These are phyloP conservation scores for Lacanobia wlatinum DNA, from an alignment of 2,888 invertebrate species.

Conservation along the genomic window DNA sequence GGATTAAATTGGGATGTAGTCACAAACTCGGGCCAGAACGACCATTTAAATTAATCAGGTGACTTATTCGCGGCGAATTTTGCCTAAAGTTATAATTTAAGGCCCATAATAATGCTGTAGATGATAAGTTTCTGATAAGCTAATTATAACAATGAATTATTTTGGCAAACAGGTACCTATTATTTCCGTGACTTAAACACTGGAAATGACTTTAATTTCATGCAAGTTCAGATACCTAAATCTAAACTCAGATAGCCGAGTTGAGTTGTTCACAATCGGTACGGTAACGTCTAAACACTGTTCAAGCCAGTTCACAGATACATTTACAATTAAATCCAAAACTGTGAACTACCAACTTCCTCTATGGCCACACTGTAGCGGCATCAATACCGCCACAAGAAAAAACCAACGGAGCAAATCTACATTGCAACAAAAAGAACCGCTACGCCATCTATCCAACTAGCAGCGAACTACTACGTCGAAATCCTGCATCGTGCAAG, in stretches of 20 bases:
- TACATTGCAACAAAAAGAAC: no score
- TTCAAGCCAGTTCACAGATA: no score
- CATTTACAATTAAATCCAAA: not conserved
- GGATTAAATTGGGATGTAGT: conserved; percentile 63
- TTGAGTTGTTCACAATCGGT: no score
- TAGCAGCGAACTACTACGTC: no score
- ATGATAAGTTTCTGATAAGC: conserved; percentile 2
- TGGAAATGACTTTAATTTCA: not conserved
- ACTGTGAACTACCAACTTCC: conserved; percentile 24
- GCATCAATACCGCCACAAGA: no score
- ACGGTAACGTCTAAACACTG: no score
- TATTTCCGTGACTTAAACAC: not conserved
- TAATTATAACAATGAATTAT: conserved; percentile 8
- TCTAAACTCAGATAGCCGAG: no score
- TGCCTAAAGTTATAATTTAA: conserved; percentile 54
- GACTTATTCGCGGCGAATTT: conserved; percentile 66
- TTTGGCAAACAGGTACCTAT: not conserved
- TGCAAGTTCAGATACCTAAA: no score
- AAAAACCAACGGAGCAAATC: no score
- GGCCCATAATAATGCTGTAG: not conserved
- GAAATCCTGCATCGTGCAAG: no score
- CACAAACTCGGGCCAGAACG: conserved; percentile 66
- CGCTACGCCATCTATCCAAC: no score
- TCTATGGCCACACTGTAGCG: not conserved
- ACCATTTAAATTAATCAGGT: conserved; percentile 76